phyloP scores from a whole-genome alignment of 2,888 invertebrate genomes.

The Chloromyia formosa region DNA sequence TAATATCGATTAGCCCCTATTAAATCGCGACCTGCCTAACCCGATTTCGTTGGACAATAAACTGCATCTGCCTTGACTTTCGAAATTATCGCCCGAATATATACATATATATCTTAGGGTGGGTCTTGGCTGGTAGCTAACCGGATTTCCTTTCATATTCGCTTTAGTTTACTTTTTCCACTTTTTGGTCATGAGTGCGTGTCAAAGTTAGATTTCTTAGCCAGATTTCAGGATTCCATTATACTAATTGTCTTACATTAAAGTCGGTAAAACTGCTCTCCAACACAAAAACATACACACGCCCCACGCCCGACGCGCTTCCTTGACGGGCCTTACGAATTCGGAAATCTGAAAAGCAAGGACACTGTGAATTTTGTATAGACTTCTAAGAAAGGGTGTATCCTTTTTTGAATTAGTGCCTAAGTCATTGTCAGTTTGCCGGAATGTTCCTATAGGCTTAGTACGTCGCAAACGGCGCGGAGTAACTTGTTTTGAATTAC shows the following conservation, averaged over 20 bases:
- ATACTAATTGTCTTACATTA: conserved; percentile 24
- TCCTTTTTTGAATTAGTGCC: not conserved
- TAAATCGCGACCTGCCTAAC: not conserved
- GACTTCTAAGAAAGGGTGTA: not conserved
- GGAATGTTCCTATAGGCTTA: not conserved
- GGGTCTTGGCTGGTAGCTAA: not conserved
- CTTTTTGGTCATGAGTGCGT: not conserved
- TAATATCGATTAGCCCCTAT: conserved; percentile 9
- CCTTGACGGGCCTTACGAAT: not conserved
- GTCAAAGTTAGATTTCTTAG: conserved; percentile 8
- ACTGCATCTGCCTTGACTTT: not conserved
- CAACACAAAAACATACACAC: not conserved
- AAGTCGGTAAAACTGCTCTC: not conserved
- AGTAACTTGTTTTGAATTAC: not conserved
- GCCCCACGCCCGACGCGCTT: not conserved
- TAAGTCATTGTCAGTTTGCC: not conserved
- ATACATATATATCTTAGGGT: conserved; percentile 13
- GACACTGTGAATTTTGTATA: not conserved
- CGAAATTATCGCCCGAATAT: not conserved
- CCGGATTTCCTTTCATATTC: not conserved
- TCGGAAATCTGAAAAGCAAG: not conserved
- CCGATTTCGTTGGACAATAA: not conserved
- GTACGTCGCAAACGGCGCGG: not conserved
- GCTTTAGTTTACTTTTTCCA: no score
- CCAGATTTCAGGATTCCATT: conserved; percentile 24